phyloP scores from a whole-genome alignment of 2,888 invertebrate genomes.

The Drosophila anomalata region DNA sequence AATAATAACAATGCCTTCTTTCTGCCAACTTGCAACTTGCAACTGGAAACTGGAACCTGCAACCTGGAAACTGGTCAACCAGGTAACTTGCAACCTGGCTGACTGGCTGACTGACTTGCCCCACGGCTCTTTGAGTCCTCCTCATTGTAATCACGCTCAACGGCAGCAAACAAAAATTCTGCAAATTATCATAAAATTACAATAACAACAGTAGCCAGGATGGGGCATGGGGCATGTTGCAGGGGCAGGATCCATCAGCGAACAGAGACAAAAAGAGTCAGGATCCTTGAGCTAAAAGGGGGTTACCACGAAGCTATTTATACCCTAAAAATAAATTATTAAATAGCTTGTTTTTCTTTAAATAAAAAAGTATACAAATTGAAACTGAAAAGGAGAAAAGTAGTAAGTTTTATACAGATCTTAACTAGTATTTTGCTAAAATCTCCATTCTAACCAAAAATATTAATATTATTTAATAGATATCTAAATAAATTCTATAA shows the following conservation, averaged over 20 bases:
- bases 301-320: no score
- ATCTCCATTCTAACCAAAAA: no score
- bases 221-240: neutral
- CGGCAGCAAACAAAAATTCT: conserved; percentile 52
- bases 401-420: no score
- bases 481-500: no score
- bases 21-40: conserved; percentile 4
- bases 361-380: neutral
- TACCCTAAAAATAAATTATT: no score
- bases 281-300: neutral
- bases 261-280: conserved; percentile 29
- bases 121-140: conserved; percentile 17
- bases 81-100: neutral
- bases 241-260: conserved; percentile 9
- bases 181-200: conserved; percentile 66
- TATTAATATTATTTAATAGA: no score
- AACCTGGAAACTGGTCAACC: conserved; percentile 21
- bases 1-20: conserved; percentile 66
- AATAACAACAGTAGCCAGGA: conserved; percentile 52
- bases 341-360: neutral
- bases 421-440: no score
- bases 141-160: conserved; percentile 59
- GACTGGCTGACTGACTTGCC: neutral
- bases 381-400: no score
- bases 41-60: conserved; percentile 29